Evolutionary conservation across 2,113 vertebrate genomes (phyloP), one percentile per base, ranked within the genome.

Genomic region (Sander lucioperca): DNA sequence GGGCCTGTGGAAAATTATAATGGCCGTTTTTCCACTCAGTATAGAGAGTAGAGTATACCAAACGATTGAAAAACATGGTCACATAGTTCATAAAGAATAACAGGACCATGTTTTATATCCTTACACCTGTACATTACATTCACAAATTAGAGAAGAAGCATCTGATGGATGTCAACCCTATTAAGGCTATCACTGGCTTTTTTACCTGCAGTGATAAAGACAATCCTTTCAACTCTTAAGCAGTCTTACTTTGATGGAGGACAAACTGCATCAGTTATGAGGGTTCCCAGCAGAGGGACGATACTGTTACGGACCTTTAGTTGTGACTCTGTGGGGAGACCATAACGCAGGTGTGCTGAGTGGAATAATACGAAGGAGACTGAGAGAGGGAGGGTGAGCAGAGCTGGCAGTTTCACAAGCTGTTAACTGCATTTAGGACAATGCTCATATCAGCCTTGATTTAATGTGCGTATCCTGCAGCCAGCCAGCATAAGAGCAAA

Each of bases 131-230:
- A 36, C 36, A 36, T 36, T 36, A 36, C 36, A 36, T 36, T 36
- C 36, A 36, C 36, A 39, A 39, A 39, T 39, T 39, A 39, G 39
- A 39, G 39, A 39, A 39, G 39, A 10, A 10, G 1, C 2, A 39
- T 39, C 39, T 39, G 39, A 39, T 39, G 2, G 39, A 39, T 39
- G 39, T 39, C 39, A 39, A 39, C 39, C 10, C 9, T 10, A 39
- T 10, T 39, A 39, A 2, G 39, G 39, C 39, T 39, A 39, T 39
- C 77, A 73, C 77, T 23, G 71, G 47, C 68, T 83, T 30, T 43
- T 78, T 86, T 54, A 82, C 84, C 66, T 63, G 77, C 79, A 70
- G 64, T 74, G 85, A 90, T 74, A 66, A 88, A 85, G 79, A 91
- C 83, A 80, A 87, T 45, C 81, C 72, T 86, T 89, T 90, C 88